Percentiles rank a stretch among this genome's conserved stretches.
Evolutionary conservation across 2,797 vertebrate species (phyloP).

Genomic region (Acanthis flammea): DNA sequence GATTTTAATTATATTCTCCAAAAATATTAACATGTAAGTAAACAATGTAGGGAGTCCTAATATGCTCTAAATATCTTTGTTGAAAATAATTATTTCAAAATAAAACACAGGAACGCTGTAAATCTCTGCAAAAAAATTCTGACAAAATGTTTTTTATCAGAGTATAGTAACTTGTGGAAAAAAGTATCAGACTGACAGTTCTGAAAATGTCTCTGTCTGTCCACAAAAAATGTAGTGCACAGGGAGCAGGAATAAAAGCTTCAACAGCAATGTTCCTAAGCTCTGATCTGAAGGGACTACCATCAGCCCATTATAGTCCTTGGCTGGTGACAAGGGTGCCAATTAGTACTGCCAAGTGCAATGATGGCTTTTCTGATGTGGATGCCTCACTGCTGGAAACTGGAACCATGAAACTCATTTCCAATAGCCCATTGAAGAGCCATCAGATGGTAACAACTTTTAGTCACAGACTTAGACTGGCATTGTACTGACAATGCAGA

Average conservation of each 20-base stretch:
- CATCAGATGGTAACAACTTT: slow-evolving; percentile 51
- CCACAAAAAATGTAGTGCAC: slow-evolving; percentile 13
- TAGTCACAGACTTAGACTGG: slow-evolving; percentile 10
- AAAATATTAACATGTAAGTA: neutral
- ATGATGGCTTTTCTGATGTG: slow-evolving; percentile 50
- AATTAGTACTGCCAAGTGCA: slow-evolving; percentile 60
- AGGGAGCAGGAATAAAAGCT: slow-evolving; percentile 42
- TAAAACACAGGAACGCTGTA: neutral
- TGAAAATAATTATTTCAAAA: neutral
- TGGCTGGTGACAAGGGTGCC: slow-evolving; percentile 52
- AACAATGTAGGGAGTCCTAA: neutral
- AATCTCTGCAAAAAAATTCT: neutral
- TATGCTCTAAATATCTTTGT: neutral
- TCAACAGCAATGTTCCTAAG: slow-evolving; percentile 37
- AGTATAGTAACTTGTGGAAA: neutral
- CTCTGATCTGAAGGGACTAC: slow-evolving; percentile 58
- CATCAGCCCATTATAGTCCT: slow-evolving; percentile 55
- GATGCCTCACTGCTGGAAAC: slow-evolving; percentile 50
- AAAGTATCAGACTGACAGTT: slow-evolving; percentile 12
- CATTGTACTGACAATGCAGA: slow-evolving; percentile 35
- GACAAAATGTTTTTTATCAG: neutral
- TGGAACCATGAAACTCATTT: slow-evolving; percentile 63
- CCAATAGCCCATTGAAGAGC: slow-evolving; percentile 15
- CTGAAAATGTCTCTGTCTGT: slow-evolving; percentile 41
- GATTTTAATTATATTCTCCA: neutral